Evolutionary conservation across 2,888 invertebrate species (phyloP).

Genomic region (Archips crataeganus): DNA sequence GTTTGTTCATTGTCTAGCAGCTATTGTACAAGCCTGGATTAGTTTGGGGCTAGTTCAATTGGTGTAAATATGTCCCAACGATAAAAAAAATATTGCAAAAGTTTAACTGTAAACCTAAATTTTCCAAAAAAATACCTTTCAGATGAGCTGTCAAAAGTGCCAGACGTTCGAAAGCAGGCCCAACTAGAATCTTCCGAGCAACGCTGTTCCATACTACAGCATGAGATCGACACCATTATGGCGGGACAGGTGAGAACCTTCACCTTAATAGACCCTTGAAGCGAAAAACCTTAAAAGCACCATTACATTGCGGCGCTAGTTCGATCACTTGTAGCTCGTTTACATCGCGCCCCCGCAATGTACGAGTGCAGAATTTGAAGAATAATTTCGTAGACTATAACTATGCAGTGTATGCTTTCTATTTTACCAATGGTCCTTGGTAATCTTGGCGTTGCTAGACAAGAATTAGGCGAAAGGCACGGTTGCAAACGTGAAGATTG

Average conservation of each 20-base stretch:
- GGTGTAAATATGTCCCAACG: too few species aligned
- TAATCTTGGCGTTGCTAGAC: too few species aligned
- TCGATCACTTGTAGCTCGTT: background rate
- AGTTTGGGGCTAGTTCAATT: too few species aligned
- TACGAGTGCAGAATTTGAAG: too few species aligned
- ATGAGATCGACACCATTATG: conserved; percentile 75
- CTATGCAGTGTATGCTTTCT: too few species aligned
- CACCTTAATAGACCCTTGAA: background rate
- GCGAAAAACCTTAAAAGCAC: background rate
- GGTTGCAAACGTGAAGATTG: background rate
- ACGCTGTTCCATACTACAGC: conserved; percentile 72
- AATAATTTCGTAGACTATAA: too few species aligned
- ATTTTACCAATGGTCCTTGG: too few species aligned
- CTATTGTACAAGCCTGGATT: too few species aligned
- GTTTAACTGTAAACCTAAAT: background rate
- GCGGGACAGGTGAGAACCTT: conserved; percentile 68
- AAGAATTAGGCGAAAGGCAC: too few species aligned
- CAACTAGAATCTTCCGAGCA: conserved; percentile 77
- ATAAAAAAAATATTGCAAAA: too few species aligned
- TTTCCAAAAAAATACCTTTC: conserved; percentile 42
- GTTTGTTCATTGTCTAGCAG: too few species aligned
- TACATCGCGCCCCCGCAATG: background rate
- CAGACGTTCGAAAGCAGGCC: conserved; percentile 77
- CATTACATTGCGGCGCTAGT: background rate
- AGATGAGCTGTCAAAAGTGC: conserved; percentile 79